Evolutionary conservation across 2,113 vertebrate genomes (phyloP).

Genomic region (Rhinoderma darwinii): DNA sequence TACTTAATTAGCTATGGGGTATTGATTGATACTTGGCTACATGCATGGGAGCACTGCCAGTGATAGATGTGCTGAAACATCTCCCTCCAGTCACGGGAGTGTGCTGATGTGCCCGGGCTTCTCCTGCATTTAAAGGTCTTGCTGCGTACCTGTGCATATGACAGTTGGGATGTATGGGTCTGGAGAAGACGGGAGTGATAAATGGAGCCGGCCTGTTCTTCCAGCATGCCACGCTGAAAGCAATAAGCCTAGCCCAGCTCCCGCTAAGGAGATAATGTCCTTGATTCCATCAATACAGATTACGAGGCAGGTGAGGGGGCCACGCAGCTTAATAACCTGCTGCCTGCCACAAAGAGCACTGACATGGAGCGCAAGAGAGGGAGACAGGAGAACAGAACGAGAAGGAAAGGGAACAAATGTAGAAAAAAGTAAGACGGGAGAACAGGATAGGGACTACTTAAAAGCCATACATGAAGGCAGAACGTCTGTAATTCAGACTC

Average conservation of each 20-base stretch:
- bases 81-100: slow-evolving; percentile 50
- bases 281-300: slow-evolving; percentile 59
- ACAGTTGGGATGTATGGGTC: slow-evolving; percentile 52
- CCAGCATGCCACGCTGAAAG: slow-evolving; percentile 53
- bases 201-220: slow-evolving; percentile 56
- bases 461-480: background rate
- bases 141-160: slow-evolving; percentile 35
- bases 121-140: slow-evolving; percentile 38
- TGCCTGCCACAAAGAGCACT: slow-evolving; percentile 56
- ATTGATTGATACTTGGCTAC: slow-evolving; percentile 8
- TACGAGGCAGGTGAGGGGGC: slow-evolving; percentile 59
- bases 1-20: background rate
- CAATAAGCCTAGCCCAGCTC: slow-evolving; percentile 57
- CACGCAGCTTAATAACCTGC: slow-evolving; percentile 59
- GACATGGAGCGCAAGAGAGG: slow-evolving; percentile 24
- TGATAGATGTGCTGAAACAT: slow-evolving; percentile 1
- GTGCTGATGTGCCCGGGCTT: slow-evolving; percentile 22
- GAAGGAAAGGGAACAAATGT: background rate
- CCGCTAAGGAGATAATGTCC: slow-evolving; percentile 61
- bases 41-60: background rate
- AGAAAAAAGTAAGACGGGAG: background rate
- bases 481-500: background rate
- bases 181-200: slow-evolving; percentile 54
- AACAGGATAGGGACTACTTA: background rate
- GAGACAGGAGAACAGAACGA: slow-evolving; percentile 21